Base-by-base conservation (phyloP, 2,797 vertebrate species). In the Gephyroberyx darwinii region DNA sequence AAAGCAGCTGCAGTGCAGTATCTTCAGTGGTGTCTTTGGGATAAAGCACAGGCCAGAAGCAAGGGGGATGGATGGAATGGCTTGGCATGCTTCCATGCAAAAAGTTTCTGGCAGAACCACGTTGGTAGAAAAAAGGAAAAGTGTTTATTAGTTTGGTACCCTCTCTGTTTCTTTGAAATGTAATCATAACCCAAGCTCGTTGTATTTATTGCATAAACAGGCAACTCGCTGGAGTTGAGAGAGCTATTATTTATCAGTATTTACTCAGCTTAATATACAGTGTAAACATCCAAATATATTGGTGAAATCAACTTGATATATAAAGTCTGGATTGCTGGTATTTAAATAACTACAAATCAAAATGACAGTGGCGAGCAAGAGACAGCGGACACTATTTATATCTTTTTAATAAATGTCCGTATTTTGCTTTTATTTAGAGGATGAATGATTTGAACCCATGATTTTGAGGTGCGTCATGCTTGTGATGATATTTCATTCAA, bases 111-210 rank as follows among this genome's bases (percentile, higher is more conserved):
- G 83, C 85, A 78, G 82, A 31, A 65, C 65, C 54, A 65, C 51
- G 47, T 75, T 68, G 68, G 66, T 73, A 68, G 60, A 75, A 84
- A 84, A 88, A 74, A 70, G 30, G 20, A 50, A 84, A 83, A 77
- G 62, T 87, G 89, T 91, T 91, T 93, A 90, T 91, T 90, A 82
- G 85, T 82, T 75, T 81, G 20, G 70, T 88, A 81, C 75, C 86
- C 66, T 76, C 76, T 74, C 74, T 80, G 74, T 86, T 84, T 80
- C 80, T 83, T 77, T 82, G 67, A 86, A 91, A 90, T 91, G 88
- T 89, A 89, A 90, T 89, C 84, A 85, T 81, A 86, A 85, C 81
- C 74, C 62, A 62, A 68, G 75, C 77, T 47, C 70, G 75, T 72
- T 83, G 83, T 86, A 92, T 91, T 90, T 87, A 88, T 88, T 86